A percentile compares a stretch with the other conserved stretches of the same genome.
phyloP scores from a whole-genome alignment of 2,797 vertebrate genomes.

The Crenichthys baileyi region DNA sequence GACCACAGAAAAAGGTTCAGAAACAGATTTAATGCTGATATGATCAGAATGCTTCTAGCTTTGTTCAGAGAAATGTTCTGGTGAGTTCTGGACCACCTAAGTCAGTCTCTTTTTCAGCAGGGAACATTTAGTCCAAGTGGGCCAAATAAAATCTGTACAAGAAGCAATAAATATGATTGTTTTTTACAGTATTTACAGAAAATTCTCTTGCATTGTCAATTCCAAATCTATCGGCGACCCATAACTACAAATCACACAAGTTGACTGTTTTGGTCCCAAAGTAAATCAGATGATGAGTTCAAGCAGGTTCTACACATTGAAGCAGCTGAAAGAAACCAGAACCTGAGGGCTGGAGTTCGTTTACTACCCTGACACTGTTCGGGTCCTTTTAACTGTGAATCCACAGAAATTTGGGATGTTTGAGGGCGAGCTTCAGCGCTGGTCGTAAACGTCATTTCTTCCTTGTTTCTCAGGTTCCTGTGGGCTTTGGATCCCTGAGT shows the following conservation, averaged over 20 bases:
- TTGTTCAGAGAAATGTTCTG: neutral
- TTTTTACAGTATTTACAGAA: slow-evolving; percentile 7
- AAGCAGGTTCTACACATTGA: neutral
- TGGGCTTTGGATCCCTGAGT: neutral
- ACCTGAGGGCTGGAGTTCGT: neutral
- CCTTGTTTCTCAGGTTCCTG: neutral
- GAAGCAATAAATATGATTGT: slow-evolving; percentile 5
- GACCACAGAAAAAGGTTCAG: neutral
- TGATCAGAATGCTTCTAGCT: neutral
- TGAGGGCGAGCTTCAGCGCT: neutral
- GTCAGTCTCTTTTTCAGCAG: neutral
- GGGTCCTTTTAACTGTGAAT: neutral
- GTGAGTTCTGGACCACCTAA: neutral
- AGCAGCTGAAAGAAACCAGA: neutral
- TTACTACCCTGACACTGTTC: neutral
- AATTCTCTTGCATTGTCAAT: neutral
- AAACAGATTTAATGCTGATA: neutral
- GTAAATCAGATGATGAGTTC: neutral
- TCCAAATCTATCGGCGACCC: neutral
- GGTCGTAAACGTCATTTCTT: neutral
- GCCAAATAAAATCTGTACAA: neutral
- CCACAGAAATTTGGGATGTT: neutral
- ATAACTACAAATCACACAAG: neutral
- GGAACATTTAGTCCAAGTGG: neutral
- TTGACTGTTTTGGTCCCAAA: neutral